Conservation (phyloP, 2,113 vertebrate species). For the Brachypodius melanocephalos region DNA sequence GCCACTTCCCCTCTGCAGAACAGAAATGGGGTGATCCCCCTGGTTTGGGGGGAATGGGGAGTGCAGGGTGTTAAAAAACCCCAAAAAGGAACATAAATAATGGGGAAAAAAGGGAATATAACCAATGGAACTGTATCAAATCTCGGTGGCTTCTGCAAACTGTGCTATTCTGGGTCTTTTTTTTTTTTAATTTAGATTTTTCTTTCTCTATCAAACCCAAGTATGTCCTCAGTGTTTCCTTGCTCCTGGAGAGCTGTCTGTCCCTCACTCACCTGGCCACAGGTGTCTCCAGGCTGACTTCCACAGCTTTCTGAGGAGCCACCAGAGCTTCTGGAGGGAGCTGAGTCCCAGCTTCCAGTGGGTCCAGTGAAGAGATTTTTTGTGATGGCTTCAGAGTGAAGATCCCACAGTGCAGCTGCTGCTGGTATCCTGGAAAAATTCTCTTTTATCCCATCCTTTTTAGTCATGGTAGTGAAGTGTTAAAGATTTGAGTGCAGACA, state of each 20-base stretch:
- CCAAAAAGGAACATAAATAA: background rate
- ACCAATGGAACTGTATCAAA: background rate
- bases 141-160: background rate
- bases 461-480: background rate
- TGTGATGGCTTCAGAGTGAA: background rate
- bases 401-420: background rate
- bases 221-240: background rate
- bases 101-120: background rate
- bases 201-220: fast-evolving
- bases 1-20: background rate
- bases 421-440: background rate
- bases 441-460: background rate
- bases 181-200: background rate
- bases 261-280: background rate
- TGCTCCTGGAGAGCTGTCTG: background rate
- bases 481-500: background rate
- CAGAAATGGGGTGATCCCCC: fast-evolving
- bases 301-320: background rate
- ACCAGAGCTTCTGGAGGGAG: background rate
- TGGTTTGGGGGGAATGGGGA: background rate
- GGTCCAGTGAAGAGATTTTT: background rate
- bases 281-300: background rate
- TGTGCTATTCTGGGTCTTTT: background rate
- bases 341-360: background rate
- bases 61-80: background rate